Evolutionary conservation across 2,797 vertebrate genomes (phyloP).

Genomic region (Novumbra hubbsi): DNA sequence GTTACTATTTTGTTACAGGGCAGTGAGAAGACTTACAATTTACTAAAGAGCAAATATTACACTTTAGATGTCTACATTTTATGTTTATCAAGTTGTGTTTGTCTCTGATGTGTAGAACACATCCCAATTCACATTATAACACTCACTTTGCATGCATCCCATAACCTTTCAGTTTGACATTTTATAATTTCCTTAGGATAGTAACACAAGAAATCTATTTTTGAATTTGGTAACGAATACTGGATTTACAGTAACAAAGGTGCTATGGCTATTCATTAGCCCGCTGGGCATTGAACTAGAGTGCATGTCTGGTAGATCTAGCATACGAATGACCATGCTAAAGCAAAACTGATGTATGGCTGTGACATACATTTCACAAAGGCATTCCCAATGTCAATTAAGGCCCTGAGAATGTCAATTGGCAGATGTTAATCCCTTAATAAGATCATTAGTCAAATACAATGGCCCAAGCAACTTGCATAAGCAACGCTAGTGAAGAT

Average conservation of each 20-base stretch:
- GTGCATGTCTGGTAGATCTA: not conserved
- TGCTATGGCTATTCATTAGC: not conserved
- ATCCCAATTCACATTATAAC: not conserved
- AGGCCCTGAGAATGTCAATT: slow-evolving; percentile 49
- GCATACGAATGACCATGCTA: not conserved
- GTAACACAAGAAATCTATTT: not conserved
- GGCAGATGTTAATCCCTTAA: slow-evolving; percentile 52
- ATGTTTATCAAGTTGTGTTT: too few relatives aligned
- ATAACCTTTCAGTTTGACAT: not conserved
- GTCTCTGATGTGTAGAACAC: not conserved
- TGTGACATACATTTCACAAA: slow-evolving; percentile 36
- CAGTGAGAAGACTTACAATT: not conserved
- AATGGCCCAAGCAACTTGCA: slow-evolving; percentile 24
- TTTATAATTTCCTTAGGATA: not conserved
- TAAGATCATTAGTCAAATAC: slow-evolving; percentile 49
- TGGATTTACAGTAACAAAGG: not conserved
- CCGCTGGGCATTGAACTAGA: not conserved
- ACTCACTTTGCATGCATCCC: not conserved
- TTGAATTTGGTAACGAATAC: not conserved
- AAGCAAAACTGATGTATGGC: slow-evolving; percentile 23
- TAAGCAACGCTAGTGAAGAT: slow-evolving; percentile 4
- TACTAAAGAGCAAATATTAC: not conserved
- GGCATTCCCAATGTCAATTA: slow-evolving; percentile 55
- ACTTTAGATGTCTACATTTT: not conserved
- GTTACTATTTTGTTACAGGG: not conserved